Evolutionary conservation across 2,113 vertebrate species (phyloP).

Genomic region (Saimiri boliviensis): DNA sequence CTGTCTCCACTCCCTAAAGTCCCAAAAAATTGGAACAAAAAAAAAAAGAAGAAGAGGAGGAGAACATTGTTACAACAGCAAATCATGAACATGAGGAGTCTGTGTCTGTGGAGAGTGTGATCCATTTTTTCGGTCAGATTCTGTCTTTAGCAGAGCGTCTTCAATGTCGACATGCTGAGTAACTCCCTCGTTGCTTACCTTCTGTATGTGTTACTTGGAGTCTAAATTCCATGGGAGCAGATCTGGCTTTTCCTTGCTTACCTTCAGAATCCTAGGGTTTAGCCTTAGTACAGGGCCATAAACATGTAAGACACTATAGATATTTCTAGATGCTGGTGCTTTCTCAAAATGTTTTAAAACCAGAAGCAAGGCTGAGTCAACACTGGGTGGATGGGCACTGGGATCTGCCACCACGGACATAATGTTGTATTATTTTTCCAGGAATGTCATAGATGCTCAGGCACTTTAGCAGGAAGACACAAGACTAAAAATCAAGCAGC

Average conservation of each 20-base stretch:
- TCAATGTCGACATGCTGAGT: background rate
- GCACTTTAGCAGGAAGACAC: background rate
- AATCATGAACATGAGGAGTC: background rate
- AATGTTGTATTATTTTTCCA: background rate
- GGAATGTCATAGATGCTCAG: background rate
- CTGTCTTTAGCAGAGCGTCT: background rate
- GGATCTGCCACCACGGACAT: background rate
- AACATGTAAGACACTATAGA: background rate
- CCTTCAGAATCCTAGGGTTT: background rate
- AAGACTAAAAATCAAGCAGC: background rate
- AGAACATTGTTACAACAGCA: background rate
- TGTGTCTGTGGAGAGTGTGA: accelerated
- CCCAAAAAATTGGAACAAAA: background rate
- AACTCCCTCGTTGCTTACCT: background rate
- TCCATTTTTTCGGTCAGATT: background rate
- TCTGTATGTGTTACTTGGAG: background rate
- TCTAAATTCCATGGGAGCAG: background rate
- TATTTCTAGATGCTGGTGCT: background rate
- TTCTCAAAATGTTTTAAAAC: background rate
- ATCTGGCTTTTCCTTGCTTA: background rate
- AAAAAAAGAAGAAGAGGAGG: background rate
- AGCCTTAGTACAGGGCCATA: background rate
- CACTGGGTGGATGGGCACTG: background rate
- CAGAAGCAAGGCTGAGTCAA: background rate
- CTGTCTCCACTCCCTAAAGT: background rate